Evolutionary conservation across 2,888 invertebrate genomes (phyloP).

Genomic region (Drosophila paramelanica): DNA sequence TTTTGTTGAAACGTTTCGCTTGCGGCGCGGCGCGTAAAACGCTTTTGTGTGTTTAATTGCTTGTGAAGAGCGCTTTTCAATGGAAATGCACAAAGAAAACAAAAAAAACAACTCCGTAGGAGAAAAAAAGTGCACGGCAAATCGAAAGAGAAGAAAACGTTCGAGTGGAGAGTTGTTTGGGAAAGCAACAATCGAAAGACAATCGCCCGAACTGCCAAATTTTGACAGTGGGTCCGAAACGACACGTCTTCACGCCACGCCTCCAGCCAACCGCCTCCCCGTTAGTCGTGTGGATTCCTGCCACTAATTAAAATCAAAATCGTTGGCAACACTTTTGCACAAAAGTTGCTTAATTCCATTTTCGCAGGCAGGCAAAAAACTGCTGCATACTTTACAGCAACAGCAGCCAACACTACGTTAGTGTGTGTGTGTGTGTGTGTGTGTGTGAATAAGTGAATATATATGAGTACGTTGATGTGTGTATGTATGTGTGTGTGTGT

Average conservation of each 20-base stretch:
- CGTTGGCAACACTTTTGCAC: conserved; percentile 19
- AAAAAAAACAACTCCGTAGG: conserved; percentile 6
- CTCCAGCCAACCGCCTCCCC: not conserved
- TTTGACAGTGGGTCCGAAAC: not conserved
- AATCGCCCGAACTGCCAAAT: not conserved
- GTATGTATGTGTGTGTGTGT: not conserved
- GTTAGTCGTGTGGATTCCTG: no score
- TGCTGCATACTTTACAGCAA: conserved; percentile 43
- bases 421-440: conserved; percentile 2
- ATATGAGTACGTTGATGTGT: not conserved
- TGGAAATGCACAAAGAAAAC: conserved; percentile 66
- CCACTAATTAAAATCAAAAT: conserved; percentile 27
- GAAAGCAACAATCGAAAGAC: not conserved
- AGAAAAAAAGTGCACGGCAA: not conserved
- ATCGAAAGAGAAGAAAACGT: conserved; percentile 5
- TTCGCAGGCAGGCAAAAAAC: conserved; percentile 13
- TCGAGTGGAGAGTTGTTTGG: not conserved
- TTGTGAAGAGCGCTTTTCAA: conserved; percentile 83
- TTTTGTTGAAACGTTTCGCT: conserved; percentile 58
- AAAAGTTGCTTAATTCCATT: conserved; percentile 39
- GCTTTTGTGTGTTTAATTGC: conserved; percentile 84
- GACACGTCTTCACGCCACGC: not conserved
- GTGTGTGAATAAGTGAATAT: not conserved
- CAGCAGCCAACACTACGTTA: conserved; percentile 1
- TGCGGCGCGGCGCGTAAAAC: conserved; percentile 75